phyloP scores from a whole-genome alignment of 1,140 invertebrate species.

The Zeugodacus cucurbitae region DNA sequence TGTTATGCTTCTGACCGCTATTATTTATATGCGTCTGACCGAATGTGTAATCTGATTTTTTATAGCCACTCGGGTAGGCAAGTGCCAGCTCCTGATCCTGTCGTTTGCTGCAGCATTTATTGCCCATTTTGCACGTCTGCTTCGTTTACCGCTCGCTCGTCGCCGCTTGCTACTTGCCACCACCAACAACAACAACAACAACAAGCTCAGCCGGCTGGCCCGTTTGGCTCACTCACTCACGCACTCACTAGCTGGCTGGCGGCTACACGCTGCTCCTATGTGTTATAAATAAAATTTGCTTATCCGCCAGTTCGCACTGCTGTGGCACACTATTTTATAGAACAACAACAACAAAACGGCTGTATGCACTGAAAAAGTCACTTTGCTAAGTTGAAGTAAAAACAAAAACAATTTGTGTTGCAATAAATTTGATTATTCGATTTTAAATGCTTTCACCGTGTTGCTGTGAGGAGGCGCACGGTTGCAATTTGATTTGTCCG shows the following conservation, averaged over 20 bases:
- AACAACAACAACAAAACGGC: not conserved
- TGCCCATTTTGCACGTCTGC: constrained; percentile 55
- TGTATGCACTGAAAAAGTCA: not conserved
- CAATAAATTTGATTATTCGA: not conserved
- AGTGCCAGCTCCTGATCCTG: constrained; percentile 76
- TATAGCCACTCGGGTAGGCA: constrained; percentile 72
- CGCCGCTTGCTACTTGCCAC: not conserved
- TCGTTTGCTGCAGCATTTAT: constrained; percentile 76
- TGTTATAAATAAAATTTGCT: not conserved
- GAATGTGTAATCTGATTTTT: constrained; percentile 74
- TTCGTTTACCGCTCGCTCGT: too few relatives aligned
- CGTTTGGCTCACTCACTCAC: not conserved
- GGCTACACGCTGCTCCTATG: not conserved
- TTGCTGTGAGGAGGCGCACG: not conserved
- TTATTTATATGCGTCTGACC: constrained; percentile 64
- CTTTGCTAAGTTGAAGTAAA: not conserved
- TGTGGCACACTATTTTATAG: not conserved
- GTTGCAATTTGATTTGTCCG: not conserved
- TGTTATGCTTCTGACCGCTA: constrained; percentile 69
- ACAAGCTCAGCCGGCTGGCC: not conserved
- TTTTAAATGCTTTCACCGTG: constrained; percentile 5
- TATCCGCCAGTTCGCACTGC: not conserved
- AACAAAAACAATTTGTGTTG: not conserved
- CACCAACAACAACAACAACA: too few relatives aligned
- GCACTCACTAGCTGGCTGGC: not conserved